Evolutionary conservation across 2,888 invertebrate genomes (phyloP).

Genomic region (Acronicta alni): DNA sequence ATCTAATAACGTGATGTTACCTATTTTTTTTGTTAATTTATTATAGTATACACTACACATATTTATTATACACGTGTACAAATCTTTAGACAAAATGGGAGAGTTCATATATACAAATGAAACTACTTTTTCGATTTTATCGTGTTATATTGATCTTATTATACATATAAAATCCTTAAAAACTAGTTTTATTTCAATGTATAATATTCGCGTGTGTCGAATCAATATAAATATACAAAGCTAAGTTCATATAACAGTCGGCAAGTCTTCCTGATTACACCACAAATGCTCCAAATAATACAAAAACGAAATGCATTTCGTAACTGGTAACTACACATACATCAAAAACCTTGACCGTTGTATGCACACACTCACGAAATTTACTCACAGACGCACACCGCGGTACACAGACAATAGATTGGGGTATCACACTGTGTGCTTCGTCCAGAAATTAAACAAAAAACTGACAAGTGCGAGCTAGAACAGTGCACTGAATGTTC

Average conservation of each 20-base stretch:
- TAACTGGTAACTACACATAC: conserved; percentile 3
- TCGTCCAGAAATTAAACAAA: conserved; percentile 17
- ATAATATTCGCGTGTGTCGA: too few relatives aligned
- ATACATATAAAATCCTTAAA: too few relatives aligned
- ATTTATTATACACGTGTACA: too few relatives aligned
- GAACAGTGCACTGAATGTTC: background rate
- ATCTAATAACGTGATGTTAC: too few relatives aligned
- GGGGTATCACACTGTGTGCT: conserved; percentile 5
- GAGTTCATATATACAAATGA: too few relatives aligned
- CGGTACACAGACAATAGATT: conserved; percentile 26
- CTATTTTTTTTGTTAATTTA: too few relatives aligned
- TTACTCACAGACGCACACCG: conserved; percentile 22
- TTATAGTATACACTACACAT: too few relatives aligned
- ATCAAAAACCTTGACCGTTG: conserved; percentile 26
- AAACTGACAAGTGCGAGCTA: background rate
- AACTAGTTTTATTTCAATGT: too few relatives aligned
- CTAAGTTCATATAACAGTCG: background rate
- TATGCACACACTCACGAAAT: conserved; percentile 4
- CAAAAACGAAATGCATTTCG: conserved; percentile 18
- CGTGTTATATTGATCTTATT: too few relatives aligned
- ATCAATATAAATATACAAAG: background rate
- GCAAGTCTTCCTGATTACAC: background rate
- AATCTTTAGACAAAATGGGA: too few relatives aligned
- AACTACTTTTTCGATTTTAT: too few relatives aligned
- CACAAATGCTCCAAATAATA: background rate